phyloP scores from a whole-genome alignment of 2,113 vertebrate genomes.

The Raja brachyura region DNA sequence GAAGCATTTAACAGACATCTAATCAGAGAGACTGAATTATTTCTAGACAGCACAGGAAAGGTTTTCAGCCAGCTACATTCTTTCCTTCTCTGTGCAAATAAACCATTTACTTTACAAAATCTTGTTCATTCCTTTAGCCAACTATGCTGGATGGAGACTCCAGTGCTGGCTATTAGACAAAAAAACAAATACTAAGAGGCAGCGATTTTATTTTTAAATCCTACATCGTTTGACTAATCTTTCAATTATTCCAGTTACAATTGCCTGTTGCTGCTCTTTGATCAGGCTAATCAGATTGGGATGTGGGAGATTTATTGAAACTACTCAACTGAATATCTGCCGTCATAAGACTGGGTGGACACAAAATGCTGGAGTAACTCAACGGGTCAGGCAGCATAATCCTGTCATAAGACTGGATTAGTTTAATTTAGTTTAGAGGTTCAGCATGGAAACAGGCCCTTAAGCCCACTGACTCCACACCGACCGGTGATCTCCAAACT shows the following conservation, averaged over 20 bases:
- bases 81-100: slow-evolving; percentile 26
- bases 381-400: too few species aligned
- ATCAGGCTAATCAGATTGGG: slow-evolving; percentile 16
- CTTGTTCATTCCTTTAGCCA: not conserved
- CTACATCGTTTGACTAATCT: not conserved
- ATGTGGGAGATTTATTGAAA: not conserved
- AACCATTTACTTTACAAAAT: slow-evolving; percentile 19
- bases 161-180: not conserved
- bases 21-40: slow-evolving; percentile 12
- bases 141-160: not conserved
- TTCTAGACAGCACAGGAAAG: slow-evolving; percentile 23
- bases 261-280: slow-evolving; percentile 9
- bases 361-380: too few species aligned
- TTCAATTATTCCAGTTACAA: not conserved
- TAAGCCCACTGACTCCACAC: too few species aligned
- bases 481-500: too few species aligned
- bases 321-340: not conserved
- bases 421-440: too few species aligned
- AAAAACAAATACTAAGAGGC: not conserved
- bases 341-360: not conserved
- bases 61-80: not conserved
- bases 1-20: not conserved
- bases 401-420: not conserved
- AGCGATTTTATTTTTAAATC: not conserved
- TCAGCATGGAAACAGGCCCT: too few species aligned